These are phyloP conservation scores for Sylvietta virens DNA, from an alignment of 2,113 vertebrate species.

Conservation along the genomic window DNA sequence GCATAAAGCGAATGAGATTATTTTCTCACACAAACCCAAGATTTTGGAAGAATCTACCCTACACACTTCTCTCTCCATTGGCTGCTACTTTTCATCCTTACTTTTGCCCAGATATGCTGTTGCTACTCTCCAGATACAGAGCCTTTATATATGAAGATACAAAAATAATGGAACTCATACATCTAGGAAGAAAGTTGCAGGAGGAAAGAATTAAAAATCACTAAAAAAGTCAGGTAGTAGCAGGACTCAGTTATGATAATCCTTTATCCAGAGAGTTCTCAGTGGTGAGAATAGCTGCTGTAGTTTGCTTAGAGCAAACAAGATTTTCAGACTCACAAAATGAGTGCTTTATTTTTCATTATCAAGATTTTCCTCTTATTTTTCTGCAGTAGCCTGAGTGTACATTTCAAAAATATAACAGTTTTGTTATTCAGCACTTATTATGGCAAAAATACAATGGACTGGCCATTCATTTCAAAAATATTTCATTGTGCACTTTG, in stretches of 20 bases:
- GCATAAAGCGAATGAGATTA: background rate
- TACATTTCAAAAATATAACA: conserved; percentile 1
- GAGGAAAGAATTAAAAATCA: background rate
- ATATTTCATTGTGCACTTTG: conserved; percentile 64
- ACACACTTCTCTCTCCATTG: background rate
- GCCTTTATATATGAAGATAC: background rate
- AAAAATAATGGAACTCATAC: background rate
- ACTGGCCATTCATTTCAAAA: conserved; percentile 50
- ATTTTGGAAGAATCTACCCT: background rate
- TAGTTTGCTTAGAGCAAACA: background rate
- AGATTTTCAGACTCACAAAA: background rate
- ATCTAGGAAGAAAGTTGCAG: background rate
- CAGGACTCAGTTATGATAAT: background rate
- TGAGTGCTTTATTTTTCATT: background rate
- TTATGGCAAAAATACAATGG: conserved; percentile 20
- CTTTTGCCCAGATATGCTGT: background rate
- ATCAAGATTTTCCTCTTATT: background rate
- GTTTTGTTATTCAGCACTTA: conserved; percentile 29
- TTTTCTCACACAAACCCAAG: background rate
- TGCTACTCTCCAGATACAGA: background rate
- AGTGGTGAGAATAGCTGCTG: background rate
- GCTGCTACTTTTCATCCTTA: background rate
- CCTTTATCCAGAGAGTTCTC: background rate
- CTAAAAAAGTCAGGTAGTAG: background rate
- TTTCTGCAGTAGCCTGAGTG: conserved; percentile 25